These are phyloP conservation scores for Ceraclea dissimilis DNA, from an alignment of 2,888 invertebrate species.

Conservation along the genomic window DNA sequence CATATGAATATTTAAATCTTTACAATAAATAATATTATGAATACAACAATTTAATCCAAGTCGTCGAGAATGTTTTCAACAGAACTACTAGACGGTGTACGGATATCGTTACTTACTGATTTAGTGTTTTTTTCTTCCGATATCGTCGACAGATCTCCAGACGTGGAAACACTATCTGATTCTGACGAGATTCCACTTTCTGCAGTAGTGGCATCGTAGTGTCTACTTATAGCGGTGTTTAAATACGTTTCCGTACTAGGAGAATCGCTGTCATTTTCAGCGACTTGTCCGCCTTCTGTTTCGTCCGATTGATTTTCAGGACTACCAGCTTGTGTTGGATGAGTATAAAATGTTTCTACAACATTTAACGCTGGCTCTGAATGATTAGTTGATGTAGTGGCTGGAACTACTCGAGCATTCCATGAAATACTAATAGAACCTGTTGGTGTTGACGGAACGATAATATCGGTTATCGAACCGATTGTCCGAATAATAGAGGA, in stretches of 20 bases:
- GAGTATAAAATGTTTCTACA: slow-evolving; percentile 3
- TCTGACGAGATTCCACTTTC: not conserved
- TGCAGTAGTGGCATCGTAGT: not conserved
- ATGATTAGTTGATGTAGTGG: slow-evolving; percentile 30
- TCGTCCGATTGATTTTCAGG: not conserved
- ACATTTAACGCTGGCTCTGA: slow-evolving; percentile 39
- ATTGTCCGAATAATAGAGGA: slow-evolving; percentile 19
- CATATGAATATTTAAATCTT: too few relatives aligned
- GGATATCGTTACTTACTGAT: not conserved
- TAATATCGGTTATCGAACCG: slow-evolving; percentile 31
- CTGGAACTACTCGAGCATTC: slow-evolving; percentile 26
- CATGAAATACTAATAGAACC: slow-evolving; percentile 8
- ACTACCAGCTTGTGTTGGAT: not conserved
- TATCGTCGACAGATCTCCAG: slow-evolving; percentile 4
- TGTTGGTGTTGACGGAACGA: slow-evolving; percentile 29
- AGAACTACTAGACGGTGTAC: slow-evolving; percentile 2
- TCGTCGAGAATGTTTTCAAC: slow-evolving; percentile 11
- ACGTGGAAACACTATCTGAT: slow-evolving; percentile 1
- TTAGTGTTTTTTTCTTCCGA: slow-evolving; percentile 1
- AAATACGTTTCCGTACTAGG: too few relatives aligned
- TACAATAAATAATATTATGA: too few relatives aligned
- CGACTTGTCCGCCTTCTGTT: not conserved
- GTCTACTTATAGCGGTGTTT: not conserved
- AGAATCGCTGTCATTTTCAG: not conserved
- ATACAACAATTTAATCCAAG: slow-evolving; percentile 5